Conservation (phyloP, 1,140 invertebrate species). For the Cydia fagiglandana region DNA sequence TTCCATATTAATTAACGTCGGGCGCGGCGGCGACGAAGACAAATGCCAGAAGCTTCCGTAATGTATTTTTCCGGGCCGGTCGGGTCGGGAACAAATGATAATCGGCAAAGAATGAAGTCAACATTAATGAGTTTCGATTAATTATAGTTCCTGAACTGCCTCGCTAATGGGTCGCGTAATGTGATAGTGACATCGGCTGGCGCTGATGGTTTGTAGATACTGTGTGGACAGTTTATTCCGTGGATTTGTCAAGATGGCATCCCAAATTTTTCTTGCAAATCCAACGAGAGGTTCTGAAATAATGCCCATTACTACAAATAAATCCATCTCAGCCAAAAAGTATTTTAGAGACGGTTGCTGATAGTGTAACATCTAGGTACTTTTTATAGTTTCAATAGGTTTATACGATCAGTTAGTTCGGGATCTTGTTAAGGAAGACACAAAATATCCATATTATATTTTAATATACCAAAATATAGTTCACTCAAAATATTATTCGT, state of each 20-base stretch:
- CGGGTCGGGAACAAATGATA: slow-evolving; percentile 74
- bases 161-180: slow-evolving; percentile 33
- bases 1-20: slow-evolving; percentile 78
- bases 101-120: slow-evolving; percentile 78
- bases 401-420: no score
- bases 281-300: not conserved
- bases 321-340: no score
- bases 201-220: slow-evolving; percentile 14
- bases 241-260: not conserved
- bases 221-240: not conserved
- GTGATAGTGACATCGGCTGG: slow-evolving; percentile 33
- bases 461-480: no score
- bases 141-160: slow-evolving; percentile 49
- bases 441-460: no score
- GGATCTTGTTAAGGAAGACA: no score
- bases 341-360: no score
- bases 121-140: slow-evolving; percentile 73
- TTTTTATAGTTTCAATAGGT: no score
- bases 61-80: slow-evolving; percentile 75
- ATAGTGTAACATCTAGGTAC: no score
- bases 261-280: not conserved
- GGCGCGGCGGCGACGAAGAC: slow-evolving; percentile 71
- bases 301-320: not conserved
- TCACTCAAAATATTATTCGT: no score
- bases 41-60: slow-evolving; percentile 68